Evolutionary conservation across 2,888 invertebrate species (phyloP).

Genomic region (Troides oblongomaculatus): DNA sequence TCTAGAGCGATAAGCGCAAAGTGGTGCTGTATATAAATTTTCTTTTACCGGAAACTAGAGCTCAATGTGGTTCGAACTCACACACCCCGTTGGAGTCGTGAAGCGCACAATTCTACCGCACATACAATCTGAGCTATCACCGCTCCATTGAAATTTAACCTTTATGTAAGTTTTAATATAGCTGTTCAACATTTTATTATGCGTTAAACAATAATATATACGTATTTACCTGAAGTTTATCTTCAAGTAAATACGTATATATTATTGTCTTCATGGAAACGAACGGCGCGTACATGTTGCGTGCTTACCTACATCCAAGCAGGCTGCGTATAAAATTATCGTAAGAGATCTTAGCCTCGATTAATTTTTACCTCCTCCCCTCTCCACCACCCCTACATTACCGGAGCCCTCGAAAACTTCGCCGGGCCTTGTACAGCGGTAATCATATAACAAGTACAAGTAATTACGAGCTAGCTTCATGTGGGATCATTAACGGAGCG

Average conservation of each 20-base stretch:
- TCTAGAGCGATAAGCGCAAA: too few species aligned
- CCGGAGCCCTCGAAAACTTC: slow-evolving; percentile 15
- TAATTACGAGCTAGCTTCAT: slow-evolving; percentile 13
- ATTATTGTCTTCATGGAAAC: neutral
- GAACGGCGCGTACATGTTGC: neutral
- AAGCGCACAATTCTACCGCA: too few species aligned
- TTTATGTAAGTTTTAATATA: too few species aligned
- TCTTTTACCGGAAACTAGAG: too few species aligned
- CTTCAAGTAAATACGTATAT: neutral
- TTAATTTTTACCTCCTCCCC: slow-evolving; percentile 10
- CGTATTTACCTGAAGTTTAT: too few species aligned
- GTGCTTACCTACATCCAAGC: slow-evolving; percentile 1
- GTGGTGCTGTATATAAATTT: too few species aligned
- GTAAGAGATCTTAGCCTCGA: slow-evolving; percentile 16
- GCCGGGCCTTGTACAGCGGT: slow-evolving; percentile 27
- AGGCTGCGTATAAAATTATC: slow-evolving; percentile 10
- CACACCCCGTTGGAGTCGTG: too few species aligned
- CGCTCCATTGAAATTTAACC: too few species aligned
- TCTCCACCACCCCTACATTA: neutral
- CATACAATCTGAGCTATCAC: too few species aligned
- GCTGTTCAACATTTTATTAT: neutral
- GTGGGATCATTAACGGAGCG: slow-evolving; percentile 21
- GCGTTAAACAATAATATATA: neutral
- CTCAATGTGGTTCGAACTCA: too few species aligned
- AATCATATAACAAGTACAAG: slow-evolving; percentile 33